Base-by-base conservation (phyloP, 2,797 vertebrate species). In the Neoniphon sammara region DNA sequence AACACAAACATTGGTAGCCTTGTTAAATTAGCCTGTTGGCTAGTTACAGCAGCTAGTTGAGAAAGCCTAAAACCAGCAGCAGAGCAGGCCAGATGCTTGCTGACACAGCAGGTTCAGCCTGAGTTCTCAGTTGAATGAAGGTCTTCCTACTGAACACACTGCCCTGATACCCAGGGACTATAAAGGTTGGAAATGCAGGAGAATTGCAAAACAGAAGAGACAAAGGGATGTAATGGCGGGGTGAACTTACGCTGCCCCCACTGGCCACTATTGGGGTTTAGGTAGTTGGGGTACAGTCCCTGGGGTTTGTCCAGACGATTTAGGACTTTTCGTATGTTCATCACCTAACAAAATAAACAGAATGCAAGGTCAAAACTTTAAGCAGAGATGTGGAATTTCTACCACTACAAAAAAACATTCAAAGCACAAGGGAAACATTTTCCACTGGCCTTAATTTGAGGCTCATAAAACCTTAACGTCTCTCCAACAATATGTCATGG, bases 231-330 rank as follows among this genome's bases (percentile, higher is more conserved):
- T 25, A 52, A 27, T 6, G 8, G 47, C 8, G 23, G 66, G 3
- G 34, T 15, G 18, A 53, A 98, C 98, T 99, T 94, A 99, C 98
- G 97, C 68, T 99, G 98, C 49, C 97, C 98, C 98, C 98, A 99
- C 53, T 99, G 97, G 78, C 98, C 98, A 58, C 97, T 99, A 93
- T 96, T 99, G 63, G 98, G 98, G 88, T 99, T 99, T 91, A 99
- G 93, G 80, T 99, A 99, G 93, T 99, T 99, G 46, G 98, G 98
- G 67, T 99, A 99, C 67, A 99, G 95, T 11, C 98, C 98, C 87
- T 99, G 96, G 6, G 98, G 98, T 85, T 99, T 99, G 84, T 97
- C 96, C 92, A 99, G 91, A 17, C 95, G 95, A 75, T 95, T 97
- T 12, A 99, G 91, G 9, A 98, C 97, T 87, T 95, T 97, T 36